These are phyloP conservation scores for Chionomys nivalis DNA, from an alignment of 2,113 vertebrate genomes.

Conservation along the genomic window DNA sequence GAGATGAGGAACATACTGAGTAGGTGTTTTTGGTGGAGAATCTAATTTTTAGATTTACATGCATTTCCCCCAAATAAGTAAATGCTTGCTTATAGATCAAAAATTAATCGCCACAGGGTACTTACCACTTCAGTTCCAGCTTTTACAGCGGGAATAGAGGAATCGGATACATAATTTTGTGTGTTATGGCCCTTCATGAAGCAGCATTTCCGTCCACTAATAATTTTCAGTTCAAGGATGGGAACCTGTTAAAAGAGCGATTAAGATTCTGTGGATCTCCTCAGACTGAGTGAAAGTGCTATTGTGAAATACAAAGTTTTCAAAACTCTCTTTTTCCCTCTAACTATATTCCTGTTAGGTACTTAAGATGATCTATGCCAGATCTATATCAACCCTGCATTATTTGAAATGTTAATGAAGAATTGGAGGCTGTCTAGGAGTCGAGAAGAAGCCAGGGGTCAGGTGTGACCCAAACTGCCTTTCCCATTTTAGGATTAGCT, in stretches of 20 bases:
- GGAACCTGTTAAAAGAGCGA: constrained; percentile 70
- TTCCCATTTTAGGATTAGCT: neutral
- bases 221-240: constrained; percentile 71
- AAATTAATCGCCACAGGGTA: constrained; percentile 70
- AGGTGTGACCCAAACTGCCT: neutral
- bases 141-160: constrained; percentile 77
- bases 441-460: neutral
- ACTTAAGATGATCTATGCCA: constrained; percentile 65
- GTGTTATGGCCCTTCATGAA: constrained; percentile 58
- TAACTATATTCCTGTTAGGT: constrained; percentile 70
- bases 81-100: constrained; percentile 82
- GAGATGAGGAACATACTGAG: constrained; percentile 69
- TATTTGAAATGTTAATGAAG: constrained; percentile 35
- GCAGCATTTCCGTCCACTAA: constrained; percentile 78
- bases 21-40: constrained; percentile 64
- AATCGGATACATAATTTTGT: constrained; percentile 76
- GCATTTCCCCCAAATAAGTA: constrained; percentile 83
- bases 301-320: constrained; percentile 63
- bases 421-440: neutral
- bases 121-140: constrained; percentile 73
- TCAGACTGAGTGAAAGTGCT: constrained; percentile 45
- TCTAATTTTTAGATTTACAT: constrained; percentile 81
- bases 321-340: constrained; percentile 9
- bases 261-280: constrained; percentile 55
- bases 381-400: constrained; percentile 51